Base-by-base conservation (phyloP, 2,113 vertebrate species). In the Sapayoa aenigma region DNA sequence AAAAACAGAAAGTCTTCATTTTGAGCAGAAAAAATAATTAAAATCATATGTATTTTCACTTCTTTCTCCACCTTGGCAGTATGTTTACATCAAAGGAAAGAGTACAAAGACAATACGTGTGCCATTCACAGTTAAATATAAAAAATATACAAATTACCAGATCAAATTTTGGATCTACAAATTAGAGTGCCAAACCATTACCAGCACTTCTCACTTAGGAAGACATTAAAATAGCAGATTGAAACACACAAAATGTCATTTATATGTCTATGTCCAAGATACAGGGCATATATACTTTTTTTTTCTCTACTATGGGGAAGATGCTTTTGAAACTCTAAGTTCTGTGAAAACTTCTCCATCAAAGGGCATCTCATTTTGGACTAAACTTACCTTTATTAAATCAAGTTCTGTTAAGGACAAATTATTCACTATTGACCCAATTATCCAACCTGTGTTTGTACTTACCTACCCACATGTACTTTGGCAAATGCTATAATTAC, bases 401-500 rank as follows among this genome's bases (percentile, higher is more conserved):
- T 84, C 41, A 84, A 89, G 55, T 66, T 50, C 68, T 76, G 17
- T 52, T 94, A 82, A 89, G 81, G 55, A 91, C 21, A 91, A 88
- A 62, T 77, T 83, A 50, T 71, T 93, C 71, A 35, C 76, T 87
- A 76, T 62, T 95, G 94, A 94, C 90, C 89, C 65, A 90, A 63
- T 96, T 94, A 92, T 74, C 79, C 83, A 93, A 87, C 59, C 22
- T 67, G 24, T 86, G 39, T 91, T 39, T 95, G 89, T 76, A 82
- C 89, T 79, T 74, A 86, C 65, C 52, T 95, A 83, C 92, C 73
- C 69, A 67, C 81, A 86, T 28, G 52, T 71, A 84, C 72, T 92
- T 83, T 80, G 23, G 44, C 13, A 90, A 96, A 81, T 75, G 60
- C 39, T 94, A 71, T 86, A 94, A 96, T 95, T 95, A 88, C 46